Base-by-base conservation (phyloP, 2,888 invertebrate species). In the Cetonia aurata region DNA sequence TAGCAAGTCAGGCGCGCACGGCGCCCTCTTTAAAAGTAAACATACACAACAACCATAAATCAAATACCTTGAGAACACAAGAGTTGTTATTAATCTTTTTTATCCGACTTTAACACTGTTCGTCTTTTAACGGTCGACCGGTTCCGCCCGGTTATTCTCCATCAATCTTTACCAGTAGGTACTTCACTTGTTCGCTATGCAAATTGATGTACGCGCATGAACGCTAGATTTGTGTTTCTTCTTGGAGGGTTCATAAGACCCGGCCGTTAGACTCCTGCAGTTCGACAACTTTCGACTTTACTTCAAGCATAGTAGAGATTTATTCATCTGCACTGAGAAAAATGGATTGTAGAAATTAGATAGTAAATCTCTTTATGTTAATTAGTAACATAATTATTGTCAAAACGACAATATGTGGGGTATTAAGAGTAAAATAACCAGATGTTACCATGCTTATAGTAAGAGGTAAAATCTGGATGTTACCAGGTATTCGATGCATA, bases 61-160 rank as follows among this genome's bases (percentile, higher is more conserved):
- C 53, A 53, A 53, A 53, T 53, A 25, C 53, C 25, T 25, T 53
- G 33, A 53, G 53, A 25, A n/a, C 53, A 13, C 53, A 25, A 31
- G 53, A 53, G 33, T 33, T 53, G 53, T 31, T 53, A 53, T 53
- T 53, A 53, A 53, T 53, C 53, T 53, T 25, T 25, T 53, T 53
- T 53, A 12, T 12, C 31, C 33, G 6, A 3, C 31, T 53, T 19
- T 25, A 25, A 25, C 25, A 25, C 25, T 25, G 25, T 25, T 25
- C 25, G 25, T 25, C 25, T 25, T 53, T 53, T 25, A 25, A 25
- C 25, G 25, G 3, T 25, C 4, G 25, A 25, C 25, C 4, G 25
- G 25, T 53, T 50, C 50, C 50, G 15, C 19, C 15, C 15, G 48
- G 48, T 15, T 25, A 31, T 25, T 25, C 17, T 13, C 19, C 50